Percentiles rank a stretch among this genome's conserved stretches.
phyloP scores from a whole-genome alignment of 2,113 vertebrate species.

The Vicugna pacos region DNA sequence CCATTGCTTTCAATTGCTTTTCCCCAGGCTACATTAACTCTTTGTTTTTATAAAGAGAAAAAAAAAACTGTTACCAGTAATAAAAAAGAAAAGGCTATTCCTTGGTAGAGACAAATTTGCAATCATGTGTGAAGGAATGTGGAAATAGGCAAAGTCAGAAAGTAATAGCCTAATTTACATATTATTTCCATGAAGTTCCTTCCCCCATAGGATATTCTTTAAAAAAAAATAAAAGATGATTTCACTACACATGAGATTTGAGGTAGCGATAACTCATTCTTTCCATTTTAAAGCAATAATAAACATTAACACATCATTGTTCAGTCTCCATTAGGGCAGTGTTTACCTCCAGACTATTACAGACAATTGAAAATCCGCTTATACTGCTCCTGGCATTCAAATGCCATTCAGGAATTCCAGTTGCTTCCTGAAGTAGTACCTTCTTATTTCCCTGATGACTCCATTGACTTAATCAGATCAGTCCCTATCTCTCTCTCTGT shows the following conservation, averaged over 20 bases:
- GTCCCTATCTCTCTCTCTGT: background rate
- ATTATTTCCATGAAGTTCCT: constrained; percentile 82
- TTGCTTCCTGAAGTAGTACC: background rate
- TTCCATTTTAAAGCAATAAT: constrained; percentile 64
- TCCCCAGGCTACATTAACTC: constrained; percentile 36
- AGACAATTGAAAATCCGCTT: constrained; percentile 81
- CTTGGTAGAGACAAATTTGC: constrained; percentile 82
- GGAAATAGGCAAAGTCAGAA: constrained; percentile 82
- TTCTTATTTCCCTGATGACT: background rate
- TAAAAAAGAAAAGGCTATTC: constrained; percentile 77
- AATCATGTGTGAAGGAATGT: constrained; percentile 79
- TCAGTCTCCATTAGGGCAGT: constrained; percentile 54
- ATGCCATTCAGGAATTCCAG: constrained; percentile 1
- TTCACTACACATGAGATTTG: constrained; percentile 11
- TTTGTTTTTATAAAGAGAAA: constrained; percentile 51
- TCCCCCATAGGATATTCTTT: constrained; percentile 67
- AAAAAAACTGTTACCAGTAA: constrained; percentile 58
- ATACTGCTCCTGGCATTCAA: constrained; percentile 72
- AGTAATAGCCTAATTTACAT: constrained; percentile 84
- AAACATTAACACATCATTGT: constrained; percentile 41
- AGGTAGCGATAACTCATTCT: constrained; percentile 62
- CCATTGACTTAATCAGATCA: constrained; percentile 4
- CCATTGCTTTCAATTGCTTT: constrained; percentile 60
- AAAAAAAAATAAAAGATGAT: constrained; percentile 59
- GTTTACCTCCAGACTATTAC: constrained; percentile 74